Evolutionary conservation across 2,797 vertebrate genomes (phyloP), one percentile per base, ranked within the genome.

Genomic region (Pterois miles): DNA sequence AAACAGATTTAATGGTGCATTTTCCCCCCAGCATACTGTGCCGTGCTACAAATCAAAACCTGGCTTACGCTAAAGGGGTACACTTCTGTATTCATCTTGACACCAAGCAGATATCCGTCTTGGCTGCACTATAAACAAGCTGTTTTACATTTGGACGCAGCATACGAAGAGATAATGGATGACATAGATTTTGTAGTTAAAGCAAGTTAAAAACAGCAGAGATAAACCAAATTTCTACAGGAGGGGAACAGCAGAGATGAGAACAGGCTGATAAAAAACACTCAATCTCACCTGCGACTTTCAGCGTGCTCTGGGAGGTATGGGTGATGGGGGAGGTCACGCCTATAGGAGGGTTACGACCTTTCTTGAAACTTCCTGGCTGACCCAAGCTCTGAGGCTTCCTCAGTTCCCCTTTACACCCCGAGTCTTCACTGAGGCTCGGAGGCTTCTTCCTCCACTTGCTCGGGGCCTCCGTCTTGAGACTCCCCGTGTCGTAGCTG

Each of bases 281-380:
- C 13, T 6, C 23, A 16, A 16, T 68, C 93, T 95, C 68, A 99
- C 98, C 97, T 96, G 96, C 97, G 0, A 98, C 96, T 94, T 96
- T 99, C 60, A 98, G 95, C 82, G 96, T 91, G 71, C 96, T 96
- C 92, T 98, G 98, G 25, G 97, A 98, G 0, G 96, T 97, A 69
- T 99, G 98, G 23, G 98, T 99, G 91, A 99, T 99, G 71, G 98
- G 98, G 6, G 98, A 98, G 1, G 98, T 99, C 83, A 99, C 96
- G 0, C 98, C 98, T 68, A 99, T 93, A 0, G 97, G 98, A 10
- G 98, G 97, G 64, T 97, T 97, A 71, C 97, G 97, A 85, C 96
- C 94, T 83, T 97, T 99, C 87, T 94, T 98, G 84, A 97, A 96
- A 71, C 93, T 95, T 2, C 96, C 95, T 0, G 96, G 94, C 1